Percentiles rank a stretch among this genome's conserved stretches.
Conservation (phyloP, 2,888 invertebrate species). For the Cantharis flavilabris region DNA sequence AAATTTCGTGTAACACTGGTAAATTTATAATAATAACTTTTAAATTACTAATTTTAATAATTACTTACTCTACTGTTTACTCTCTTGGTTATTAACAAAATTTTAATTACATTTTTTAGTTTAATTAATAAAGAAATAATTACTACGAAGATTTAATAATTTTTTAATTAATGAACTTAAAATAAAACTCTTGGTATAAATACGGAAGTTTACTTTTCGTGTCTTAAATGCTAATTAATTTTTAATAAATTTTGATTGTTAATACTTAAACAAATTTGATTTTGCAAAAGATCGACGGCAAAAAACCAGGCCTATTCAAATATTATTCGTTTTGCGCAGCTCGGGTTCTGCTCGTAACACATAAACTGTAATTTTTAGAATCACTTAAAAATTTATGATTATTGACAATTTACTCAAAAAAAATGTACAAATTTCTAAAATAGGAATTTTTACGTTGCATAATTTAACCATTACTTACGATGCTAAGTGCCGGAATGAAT, state of each 20-base stretch:
- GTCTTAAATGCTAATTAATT: background rate
- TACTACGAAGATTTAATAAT: background rate
- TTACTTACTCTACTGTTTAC: background rate
- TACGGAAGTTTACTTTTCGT: background rate
- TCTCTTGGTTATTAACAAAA: background rate
- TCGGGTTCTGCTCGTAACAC: background rate
- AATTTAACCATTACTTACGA: background rate
- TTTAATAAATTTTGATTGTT: background rate
- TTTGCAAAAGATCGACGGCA: background rate
- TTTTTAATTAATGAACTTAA: background rate
- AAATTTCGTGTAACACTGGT: background rate
- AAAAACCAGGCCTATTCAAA: background rate
- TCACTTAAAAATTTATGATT: background rate
- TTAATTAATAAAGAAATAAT: background rate
- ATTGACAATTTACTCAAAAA: background rate
- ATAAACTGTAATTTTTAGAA: background rate
- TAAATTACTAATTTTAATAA: background rate
- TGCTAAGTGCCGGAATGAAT: background rate
- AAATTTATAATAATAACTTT: background rate
- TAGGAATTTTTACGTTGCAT: background rate
- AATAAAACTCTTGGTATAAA: background rate
- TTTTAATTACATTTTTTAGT: background rate
- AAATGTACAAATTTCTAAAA: background rate
- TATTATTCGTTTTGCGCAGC: background rate
- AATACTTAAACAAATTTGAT: background rate